Evolutionary conservation across 2,113 vertebrate species (phyloP).

Genomic region (Hoplias malabaricus): DNA sequence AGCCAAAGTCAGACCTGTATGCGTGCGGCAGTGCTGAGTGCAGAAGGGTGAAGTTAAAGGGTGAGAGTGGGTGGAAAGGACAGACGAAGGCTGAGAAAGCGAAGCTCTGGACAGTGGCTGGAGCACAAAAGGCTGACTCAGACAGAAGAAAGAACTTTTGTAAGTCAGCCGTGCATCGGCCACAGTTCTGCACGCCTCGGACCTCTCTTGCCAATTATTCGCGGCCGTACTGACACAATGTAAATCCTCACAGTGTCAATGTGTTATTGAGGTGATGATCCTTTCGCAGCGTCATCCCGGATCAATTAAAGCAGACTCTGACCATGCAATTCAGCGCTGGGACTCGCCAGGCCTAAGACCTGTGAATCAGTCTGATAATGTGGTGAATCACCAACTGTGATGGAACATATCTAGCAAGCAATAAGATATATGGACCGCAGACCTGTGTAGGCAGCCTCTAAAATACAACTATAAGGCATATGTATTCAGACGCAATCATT

Average conservation of each 20-base stretch:
- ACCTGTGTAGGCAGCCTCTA: neutral
- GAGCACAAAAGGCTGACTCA: conserved; percentile 18
- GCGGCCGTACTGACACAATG: conserved; percentile 58
- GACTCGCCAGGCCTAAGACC: conserved; percentile 5
- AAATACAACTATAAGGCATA: neutral
- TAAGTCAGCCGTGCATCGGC: conserved; percentile 10
- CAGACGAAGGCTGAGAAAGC: neutral
- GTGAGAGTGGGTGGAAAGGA: conserved; percentile 6
- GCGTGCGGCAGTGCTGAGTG: neutral
- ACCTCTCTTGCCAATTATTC: conserved; percentile 70
- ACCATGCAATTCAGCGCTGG: neutral
- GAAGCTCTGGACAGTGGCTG: neutral
- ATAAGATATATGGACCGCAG: neutral
- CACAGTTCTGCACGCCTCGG: conserved; percentile 57
- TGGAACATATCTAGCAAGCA: neutral
- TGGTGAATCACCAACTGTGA: conserved; percentile 7
- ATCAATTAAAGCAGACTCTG: conserved; percentile 56
- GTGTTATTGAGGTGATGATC: conserved; percentile 66
- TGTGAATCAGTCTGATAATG: conserved; percentile 10
- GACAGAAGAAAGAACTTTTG: conserved; percentile 8
- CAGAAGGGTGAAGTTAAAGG: neutral
- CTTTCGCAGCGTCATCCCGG: conserved; percentile 62
- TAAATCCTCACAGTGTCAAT: conserved; percentile 68
- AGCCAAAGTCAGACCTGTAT: neutral
- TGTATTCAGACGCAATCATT: neutral